Evolutionary conservation across 2,888 invertebrate genomes (phyloP).

Genomic region (Plagiodera versicolora): DNA sequence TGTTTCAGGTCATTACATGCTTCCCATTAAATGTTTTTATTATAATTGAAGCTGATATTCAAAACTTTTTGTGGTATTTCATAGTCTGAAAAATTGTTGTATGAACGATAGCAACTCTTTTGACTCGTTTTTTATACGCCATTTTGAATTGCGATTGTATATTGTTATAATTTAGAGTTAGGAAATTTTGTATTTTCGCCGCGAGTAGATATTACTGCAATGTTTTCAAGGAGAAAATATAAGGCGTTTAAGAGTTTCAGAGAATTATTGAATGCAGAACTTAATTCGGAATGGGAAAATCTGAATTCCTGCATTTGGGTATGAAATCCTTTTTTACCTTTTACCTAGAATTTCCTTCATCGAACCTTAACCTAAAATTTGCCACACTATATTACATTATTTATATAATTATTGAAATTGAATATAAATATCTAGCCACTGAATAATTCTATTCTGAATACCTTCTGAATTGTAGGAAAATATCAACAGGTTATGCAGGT

Average conservation of each 20-base stretch:
- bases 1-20: no score
- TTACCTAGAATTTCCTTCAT: neutral
- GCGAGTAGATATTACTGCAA: neutral
- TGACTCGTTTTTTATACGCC: neutral
- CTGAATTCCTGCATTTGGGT: slow-evolving; percentile 48
- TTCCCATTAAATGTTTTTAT: no score
- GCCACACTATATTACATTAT: no score
- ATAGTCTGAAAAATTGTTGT: no score
- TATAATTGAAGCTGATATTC: no score
- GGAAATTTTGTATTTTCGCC: neutral
- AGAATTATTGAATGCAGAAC: slow-evolving; percentile 41
- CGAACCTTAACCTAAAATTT: neutral
- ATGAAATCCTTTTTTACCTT: slow-evolving; percentile 32
- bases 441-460: neutral
- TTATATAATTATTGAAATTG: slow-evolving; percentile 4
- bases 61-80: no score
- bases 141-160: neutral
- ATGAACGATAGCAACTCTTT: neutral
- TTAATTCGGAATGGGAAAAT: slow-evolving; percentile 45
- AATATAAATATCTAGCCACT: neutral
- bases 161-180: neutral
- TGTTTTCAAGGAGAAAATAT: neutral
- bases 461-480: neutral
- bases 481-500: neutral
- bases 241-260: slow-evolving; percentile 8